These are phyloP conservation scores for Charaxes varanes DNA, from an alignment of 1,140 invertebrate species.

Conservation along the genomic window DNA sequence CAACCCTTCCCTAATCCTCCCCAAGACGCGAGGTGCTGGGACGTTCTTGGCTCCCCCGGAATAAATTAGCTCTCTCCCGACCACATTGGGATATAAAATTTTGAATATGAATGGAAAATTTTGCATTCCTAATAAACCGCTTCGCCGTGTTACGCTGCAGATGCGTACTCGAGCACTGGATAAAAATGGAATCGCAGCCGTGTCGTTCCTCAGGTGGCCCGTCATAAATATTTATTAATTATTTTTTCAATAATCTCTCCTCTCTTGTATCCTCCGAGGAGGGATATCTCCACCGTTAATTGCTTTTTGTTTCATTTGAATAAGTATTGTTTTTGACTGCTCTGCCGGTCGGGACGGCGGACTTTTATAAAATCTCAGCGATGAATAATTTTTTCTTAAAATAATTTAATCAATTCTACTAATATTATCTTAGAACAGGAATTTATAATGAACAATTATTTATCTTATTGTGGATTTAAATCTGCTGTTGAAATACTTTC, in stretches of 20 bases:
- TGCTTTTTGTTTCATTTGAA: slow-evolving; percentile 74
- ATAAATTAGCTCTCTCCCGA: slow-evolving; percentile 78
- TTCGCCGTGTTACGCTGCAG: slow-evolving; percentile 56
- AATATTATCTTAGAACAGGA: neutral
- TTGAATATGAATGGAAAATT: slow-evolving; percentile 92
- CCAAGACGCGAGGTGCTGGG: slow-evolving; percentile 56
- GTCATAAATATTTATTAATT: slow-evolving; percentile 75
- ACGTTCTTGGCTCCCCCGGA: slow-evolving; percentile 69
- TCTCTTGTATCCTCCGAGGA: slow-evolving; percentile 61
- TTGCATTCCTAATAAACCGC: slow-evolving; percentile 86
- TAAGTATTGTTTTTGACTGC: slow-evolving; percentile 73
- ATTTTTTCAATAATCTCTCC: slow-evolving; percentile 74
- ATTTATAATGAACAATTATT: no score
- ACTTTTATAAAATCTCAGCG: slow-evolving; percentile 58
- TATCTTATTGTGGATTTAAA: no score
- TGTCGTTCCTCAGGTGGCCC: slow-evolving; percentile 65
- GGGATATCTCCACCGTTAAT: slow-evolving; percentile 69
- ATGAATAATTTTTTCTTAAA: slow-evolving; percentile 61
- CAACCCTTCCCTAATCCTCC: slow-evolving; percentile 70
- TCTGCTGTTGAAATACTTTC: no score
- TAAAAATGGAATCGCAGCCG: slow-evolving; percentile 54
- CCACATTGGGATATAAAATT: slow-evolving; percentile 87
- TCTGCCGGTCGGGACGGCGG: slow-evolving; percentile 55
- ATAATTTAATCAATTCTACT: slow-evolving; percentile 41
- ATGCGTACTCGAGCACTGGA: slow-evolving; percentile 60